Evolutionary conservation across 2,888 invertebrate genomes (phyloP).

Genomic region (Opisthograptis luteolata): DNA sequence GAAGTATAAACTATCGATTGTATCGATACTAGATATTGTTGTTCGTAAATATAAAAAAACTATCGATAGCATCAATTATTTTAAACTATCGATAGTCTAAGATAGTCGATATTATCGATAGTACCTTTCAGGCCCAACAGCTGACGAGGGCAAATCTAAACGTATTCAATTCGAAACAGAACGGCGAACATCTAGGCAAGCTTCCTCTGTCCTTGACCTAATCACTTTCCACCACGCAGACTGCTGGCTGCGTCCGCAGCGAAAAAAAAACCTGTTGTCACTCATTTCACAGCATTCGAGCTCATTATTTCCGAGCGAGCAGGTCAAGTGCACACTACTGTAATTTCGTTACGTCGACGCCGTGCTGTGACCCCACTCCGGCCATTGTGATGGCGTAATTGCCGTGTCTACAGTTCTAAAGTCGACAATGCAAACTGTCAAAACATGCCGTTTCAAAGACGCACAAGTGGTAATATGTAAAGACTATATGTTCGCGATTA

Average conservation of each 20-base stretch:
- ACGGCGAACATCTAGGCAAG: neutral
- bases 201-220: slow-evolving; percentile 15
- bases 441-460: slow-evolving; percentile 3
- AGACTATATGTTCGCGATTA: neutral
- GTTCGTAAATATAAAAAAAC: no score
- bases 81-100: no score
- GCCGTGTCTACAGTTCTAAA: neutral
- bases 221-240: slow-evolving; percentile 6
- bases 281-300: slow-evolving; percentile 3
- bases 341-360: slow-evolving; percentile 22
- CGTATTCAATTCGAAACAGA: no score
- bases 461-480: neutral
- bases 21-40: no score
- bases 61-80: no score
- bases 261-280: slow-evolving; percentile 1
- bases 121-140: no score
- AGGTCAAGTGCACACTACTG: slow-evolving; percentile 25
- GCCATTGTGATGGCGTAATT: slow-evolving; percentile 19
- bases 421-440: slow-evolving; percentile 5
- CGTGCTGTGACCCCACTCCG: slow-evolving; percentile 12
- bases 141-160: no score
- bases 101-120: no score
- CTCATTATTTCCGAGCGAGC: slow-evolving; percentile 22
- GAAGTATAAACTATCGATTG: no score
- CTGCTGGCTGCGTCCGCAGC: no score